Evolutionary conservation across 2,797 vertebrate species (phyloP).

Genomic region (Molossus alvarezi): DNA sequence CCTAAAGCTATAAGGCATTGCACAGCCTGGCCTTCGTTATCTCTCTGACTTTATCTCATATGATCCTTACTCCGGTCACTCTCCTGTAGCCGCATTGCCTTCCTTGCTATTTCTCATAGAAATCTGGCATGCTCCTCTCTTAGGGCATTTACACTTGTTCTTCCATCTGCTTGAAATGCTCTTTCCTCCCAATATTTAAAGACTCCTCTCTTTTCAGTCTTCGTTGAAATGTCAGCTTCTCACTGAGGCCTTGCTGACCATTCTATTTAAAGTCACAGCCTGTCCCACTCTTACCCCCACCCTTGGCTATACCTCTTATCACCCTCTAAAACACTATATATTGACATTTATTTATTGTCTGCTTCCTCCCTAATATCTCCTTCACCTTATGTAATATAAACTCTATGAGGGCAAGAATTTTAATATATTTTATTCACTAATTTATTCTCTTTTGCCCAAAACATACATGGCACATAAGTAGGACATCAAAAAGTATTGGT

Average conservation of each 20-base stretch:
- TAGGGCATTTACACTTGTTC: background rate
- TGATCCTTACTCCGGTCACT: background rate
- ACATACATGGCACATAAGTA: background rate
- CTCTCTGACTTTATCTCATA: background rate
- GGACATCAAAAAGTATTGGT: background rate
- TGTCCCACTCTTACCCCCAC: background rate
- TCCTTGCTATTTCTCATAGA: background rate
- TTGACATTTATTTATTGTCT: slow-evolving; percentile 29
- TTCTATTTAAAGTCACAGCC: background rate
- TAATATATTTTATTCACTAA: background rate
- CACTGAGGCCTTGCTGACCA: background rate
- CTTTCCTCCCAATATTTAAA: background rate
- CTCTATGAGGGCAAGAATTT: background rate
- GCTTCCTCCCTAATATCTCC: background rate
- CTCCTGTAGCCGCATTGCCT: background rate
- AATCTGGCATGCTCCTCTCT: background rate
- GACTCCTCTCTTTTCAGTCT: background rate
- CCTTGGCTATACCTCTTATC: background rate
- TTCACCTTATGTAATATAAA: background rate
- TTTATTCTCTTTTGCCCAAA: slow-evolving; percentile 5
- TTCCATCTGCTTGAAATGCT: background rate
- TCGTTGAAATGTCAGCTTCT: background rate
- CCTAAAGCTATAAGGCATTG: background rate
- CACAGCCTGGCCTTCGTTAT: background rate
- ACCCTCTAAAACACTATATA: background rate